A percentile compares a stretch with the other conserved stretches of the same genome.
phyloP scores from a whole-genome alignment of 2,113 vertebrate genomes.

The Abramis brama region DNA sequence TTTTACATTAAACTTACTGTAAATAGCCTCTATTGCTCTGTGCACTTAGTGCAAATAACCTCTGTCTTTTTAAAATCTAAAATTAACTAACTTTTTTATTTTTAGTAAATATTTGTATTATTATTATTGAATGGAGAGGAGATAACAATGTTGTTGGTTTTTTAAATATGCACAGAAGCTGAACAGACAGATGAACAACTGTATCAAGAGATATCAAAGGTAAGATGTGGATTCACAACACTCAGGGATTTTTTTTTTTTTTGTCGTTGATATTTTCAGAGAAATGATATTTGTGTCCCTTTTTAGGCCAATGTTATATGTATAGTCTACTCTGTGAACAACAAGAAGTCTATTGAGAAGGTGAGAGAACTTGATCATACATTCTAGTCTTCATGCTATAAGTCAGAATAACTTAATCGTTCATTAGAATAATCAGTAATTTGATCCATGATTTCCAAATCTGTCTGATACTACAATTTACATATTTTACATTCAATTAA shows the following conservation, averaged over 20 bases:
- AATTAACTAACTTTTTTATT: too few relatives aligned
- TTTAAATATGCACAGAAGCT: constrained; percentile 78
- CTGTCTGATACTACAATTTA: background rate
- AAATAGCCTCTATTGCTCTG: too few relatives aligned
- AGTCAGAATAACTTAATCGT: background rate
- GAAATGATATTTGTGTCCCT: constrained; percentile 56
- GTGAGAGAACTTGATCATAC: constrained; percentile 68
- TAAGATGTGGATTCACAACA: constrained; percentile 64
- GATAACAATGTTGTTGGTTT: background rate
- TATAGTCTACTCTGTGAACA: constrained; percentile 98
- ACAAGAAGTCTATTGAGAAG: constrained; percentile 97
- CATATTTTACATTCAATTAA: background rate
- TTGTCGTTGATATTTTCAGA: background rate
- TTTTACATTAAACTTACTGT: too few relatives aligned
- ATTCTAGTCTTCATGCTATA: background rate
- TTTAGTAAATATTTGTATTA: background rate
- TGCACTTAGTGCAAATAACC: too few relatives aligned
- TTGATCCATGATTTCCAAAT: background rate
- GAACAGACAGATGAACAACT: constrained; percentile 97
- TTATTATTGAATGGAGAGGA: background rate
- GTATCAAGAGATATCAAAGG: constrained; percentile 95
- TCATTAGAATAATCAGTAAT: background rate
- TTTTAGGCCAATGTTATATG: constrained; percentile 97
- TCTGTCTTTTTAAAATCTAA: too few relatives aligned
- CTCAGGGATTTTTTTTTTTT: background rate